These are phyloP conservation scores for Caerostris darwini DNA, from an alignment of 1,140 invertebrate genomes.

Conservation along the genomic window DNA sequence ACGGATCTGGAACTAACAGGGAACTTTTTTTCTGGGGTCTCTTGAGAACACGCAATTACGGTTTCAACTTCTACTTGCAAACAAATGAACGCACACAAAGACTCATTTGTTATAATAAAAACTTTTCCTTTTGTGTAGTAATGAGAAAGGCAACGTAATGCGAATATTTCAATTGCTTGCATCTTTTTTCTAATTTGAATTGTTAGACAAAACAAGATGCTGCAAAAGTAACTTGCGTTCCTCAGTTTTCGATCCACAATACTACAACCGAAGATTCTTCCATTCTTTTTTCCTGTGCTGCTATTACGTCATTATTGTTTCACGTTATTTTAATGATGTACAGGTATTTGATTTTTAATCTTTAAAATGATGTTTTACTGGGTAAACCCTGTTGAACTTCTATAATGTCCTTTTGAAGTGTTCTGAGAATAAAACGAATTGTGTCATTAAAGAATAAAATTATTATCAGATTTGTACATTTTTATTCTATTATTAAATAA, in stretches of 20 bases:
- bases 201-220: not conserved
- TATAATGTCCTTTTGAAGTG: no score
- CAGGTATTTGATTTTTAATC: no score
- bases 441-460: no score
- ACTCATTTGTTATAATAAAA: not conserved
- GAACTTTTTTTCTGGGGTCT: not conserved
- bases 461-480: no score
- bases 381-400: no score
- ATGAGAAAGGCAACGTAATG: not conserved
- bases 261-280: not conserved
- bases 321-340: not conserved
- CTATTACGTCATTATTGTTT: not conserved
- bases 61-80: constrained; percentile 11
- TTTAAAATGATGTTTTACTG: no score
- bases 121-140: not conserved
- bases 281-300: not conserved
- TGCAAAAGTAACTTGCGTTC: not conserved
- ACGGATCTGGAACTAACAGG: not conserved
- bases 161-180: not conserved
- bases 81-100: not conserved
- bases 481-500: no score
- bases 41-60: not conserved
- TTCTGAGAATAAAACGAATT: no score
- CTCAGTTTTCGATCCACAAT: not conserved
- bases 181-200: not conserved